Base-by-base conservation (phyloP, 1,140 invertebrate species). In the Battus philenor region DNA sequence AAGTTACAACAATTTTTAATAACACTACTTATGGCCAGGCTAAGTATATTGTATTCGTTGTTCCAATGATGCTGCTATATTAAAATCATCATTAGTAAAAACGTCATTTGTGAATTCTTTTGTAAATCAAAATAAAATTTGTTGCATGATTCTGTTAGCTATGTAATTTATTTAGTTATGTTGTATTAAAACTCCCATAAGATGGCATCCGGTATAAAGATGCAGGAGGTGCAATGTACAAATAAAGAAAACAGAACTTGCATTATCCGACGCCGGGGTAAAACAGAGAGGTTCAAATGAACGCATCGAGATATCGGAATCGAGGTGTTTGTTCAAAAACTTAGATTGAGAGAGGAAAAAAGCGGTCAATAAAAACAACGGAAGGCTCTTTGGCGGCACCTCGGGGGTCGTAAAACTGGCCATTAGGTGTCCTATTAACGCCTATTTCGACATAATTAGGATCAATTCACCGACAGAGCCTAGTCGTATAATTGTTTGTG, bases 361-460 rank as follows among this genome's bases (percentile, higher is more conserved):
- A 57, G 47, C 49, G 68, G 62, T 60, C 67, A 69, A 81, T 75
- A 75, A 80, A 78, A 59, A 76, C 71, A 76, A 69, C 60, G 60
- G 65, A 62, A 70, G 63, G 62, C 68, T 71, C 77, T 83, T 79
- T 81, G 80, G 69, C 72, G 77, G 80, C 58, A 45, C 53, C 39
- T 55, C 47, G 47, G 47, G 38, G 51, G 61, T 63, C 67, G 58
- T 81, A 83, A 83, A 83, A 71, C 50, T 59, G 52, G 44, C 75
- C 64, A 81, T 83, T 81, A 81, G 63, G 61, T 71, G 68, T 79
- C 66, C 61, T 81, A 83, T 83, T 83, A 83, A 75, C 79, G 73
- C 77, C 79, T 83, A 68, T 81, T 81, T 79, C 69, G 70, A 76
- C 76, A 80, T 79, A 75, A 83, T 83, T 83, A 80, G 74, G 68